phyloP scores from a whole-genome alignment of 2,888 invertebrate species.

The Leucophora obtusa region DNA sequence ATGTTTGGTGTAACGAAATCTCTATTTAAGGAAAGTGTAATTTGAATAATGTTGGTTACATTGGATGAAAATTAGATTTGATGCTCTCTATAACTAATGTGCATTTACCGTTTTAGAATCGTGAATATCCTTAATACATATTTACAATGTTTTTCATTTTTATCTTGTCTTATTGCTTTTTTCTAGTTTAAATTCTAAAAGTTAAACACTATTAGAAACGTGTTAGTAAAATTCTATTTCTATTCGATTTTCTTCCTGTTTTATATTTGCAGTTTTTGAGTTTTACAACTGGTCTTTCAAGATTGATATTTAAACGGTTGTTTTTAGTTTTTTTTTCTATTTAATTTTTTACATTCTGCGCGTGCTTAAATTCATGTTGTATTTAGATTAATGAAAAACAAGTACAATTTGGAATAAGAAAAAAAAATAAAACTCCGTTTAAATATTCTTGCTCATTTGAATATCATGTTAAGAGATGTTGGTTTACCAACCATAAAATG shows the following conservation, averaged over 20 bases:
- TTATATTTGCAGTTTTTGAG: conserved; percentile 16
- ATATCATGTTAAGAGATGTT: conserved; percentile 41
- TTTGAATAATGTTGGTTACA: too few relatives aligned
- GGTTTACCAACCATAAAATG: conserved; percentile 4
- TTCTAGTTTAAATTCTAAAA: conserved; percentile 25
- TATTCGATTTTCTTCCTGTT: conserved; percentile 46
- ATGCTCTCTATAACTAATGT: too few relatives aligned
- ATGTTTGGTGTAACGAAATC: too few relatives aligned
- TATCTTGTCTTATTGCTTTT: conserved; percentile 26
- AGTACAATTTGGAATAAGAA: conserved; percentile 38
- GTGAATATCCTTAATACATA: background rate
- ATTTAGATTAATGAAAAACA: conserved; percentile 57
- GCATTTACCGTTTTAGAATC: too few relatives aligned
- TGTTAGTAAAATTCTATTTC: conserved; percentile 26
- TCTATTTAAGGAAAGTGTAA: too few relatives aligned
- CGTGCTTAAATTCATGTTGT: conserved; percentile 56
- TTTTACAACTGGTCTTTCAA: conserved; percentile 56
- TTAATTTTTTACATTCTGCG: conserved; percentile 43
- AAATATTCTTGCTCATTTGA: conserved; percentile 46
- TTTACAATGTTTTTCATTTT: conserved; percentile 18
- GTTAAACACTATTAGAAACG: background rate
- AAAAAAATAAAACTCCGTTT: conserved; percentile 29
- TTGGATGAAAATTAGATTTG: too few relatives aligned
- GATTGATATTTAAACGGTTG: conserved; percentile 63
- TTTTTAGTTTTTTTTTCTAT: conserved; percentile 31